Evolutionary conservation across 2,888 invertebrate species (phyloP), one percentile per base, ranked within the genome.

Genomic region (Drosophila koepferae): DNA sequence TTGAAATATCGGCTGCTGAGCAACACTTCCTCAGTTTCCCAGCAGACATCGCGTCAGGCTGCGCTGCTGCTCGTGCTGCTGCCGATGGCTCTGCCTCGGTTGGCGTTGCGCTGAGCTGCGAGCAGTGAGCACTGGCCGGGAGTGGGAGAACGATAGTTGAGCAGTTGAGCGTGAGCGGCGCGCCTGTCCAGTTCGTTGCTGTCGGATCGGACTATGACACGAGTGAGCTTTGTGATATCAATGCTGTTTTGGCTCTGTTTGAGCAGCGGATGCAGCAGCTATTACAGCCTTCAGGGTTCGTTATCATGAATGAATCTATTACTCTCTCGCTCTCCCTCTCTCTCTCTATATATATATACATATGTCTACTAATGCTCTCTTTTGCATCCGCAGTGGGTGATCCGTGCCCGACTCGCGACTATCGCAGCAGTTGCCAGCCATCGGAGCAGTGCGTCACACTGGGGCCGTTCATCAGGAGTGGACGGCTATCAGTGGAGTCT

Each of bases 371-470:
- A 43, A 44, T 31, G 8, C 43, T 14, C 31, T 54, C 23, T 28
- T 38, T 5, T 10, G 18, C 12, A 6, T 53, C 14, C 44, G 38
- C 69, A 85, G 85, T 87, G 16, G 89, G 85, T 0, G 85, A 85
- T 71, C 80, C 89, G 43, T 85, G 85, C 54, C 69, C 82, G 14
- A 85, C 85, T 4, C 23, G 1, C 0, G 54, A 41, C 1, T 85
- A 89, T 43, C 63, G 62, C n/a, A 87, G 89, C 58, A 68, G 48
- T n/a, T 85, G 85, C 58, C 77, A 77, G 64, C 59, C 60, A 5
- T 10, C 72, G 2, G 75, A 80, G 34, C 44, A 55, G 1, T 85
- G 85, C 49, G 3, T 23, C 10, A 81, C 73, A 0, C 12, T 87
- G 28, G 16, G 6, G 14, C 63, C 62, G 6, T 74, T 69, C 16